Evolutionary conservation across 1,140 invertebrate species (phyloP).

Genomic region (Diprion similis): DNA sequence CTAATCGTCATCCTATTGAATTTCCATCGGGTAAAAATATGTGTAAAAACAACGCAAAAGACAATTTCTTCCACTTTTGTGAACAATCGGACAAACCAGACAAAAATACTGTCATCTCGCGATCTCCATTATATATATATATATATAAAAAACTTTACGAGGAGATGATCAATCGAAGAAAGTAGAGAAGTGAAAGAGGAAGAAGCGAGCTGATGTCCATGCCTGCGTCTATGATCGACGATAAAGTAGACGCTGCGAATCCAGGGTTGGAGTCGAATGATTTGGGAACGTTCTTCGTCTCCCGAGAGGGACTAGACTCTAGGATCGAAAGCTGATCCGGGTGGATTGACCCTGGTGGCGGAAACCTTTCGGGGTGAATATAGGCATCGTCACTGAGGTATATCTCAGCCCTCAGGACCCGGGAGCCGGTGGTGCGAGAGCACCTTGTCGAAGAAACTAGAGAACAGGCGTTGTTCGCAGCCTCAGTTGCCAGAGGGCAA

Average conservation of each 20-base stretch:
- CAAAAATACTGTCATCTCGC: too few species aligned
- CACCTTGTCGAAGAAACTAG: slow-evolving; percentile 36
- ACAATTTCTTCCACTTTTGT: too few species aligned
- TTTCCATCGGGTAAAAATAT: too few species aligned
- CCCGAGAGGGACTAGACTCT: background rate
- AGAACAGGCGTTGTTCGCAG: slow-evolving; percentile 39
- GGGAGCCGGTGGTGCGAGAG: background rate
- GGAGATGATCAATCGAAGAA: too few species aligned
- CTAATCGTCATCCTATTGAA: too few species aligned
- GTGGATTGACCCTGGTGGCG: background rate
- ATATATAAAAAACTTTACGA: too few species aligned
- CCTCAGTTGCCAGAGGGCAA: slow-evolving; percentile 36
- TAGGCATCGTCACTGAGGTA: background rate
- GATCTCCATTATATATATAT: too few species aligned
- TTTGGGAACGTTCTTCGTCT: background rate
- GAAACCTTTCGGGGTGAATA: background rate
- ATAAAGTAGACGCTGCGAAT: background rate
- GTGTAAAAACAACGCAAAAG: too few species aligned
- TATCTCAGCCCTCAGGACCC: background rate
- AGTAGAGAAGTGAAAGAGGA: too few species aligned
- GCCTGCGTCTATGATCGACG: too few species aligned
- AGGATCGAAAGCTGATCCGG: background rate
- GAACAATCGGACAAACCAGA: too few species aligned
- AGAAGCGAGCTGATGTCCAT: too few species aligned
- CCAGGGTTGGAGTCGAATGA: background rate